These are phyloP conservation scores for Diaperis boleti DNA, from an alignment of 2,888 invertebrate species.

Conservation along the genomic window DNA sequence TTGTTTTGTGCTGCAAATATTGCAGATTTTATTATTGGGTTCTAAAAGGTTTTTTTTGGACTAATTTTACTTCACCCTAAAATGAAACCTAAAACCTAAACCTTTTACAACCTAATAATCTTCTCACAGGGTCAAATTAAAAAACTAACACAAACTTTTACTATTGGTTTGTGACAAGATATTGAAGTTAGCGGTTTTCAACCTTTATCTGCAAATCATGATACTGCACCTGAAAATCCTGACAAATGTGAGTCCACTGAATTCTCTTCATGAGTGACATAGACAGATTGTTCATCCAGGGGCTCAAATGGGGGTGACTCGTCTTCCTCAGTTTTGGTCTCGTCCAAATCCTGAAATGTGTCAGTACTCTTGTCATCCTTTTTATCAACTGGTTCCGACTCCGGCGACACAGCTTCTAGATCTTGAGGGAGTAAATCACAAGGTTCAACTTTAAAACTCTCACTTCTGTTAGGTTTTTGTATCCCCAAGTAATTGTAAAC, in stretches of 20 bases:
- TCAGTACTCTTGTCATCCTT: conserved; percentile 49
- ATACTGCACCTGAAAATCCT: conserved; percentile 67
- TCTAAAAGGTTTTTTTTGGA: too few relatives aligned
- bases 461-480: conserved; percentile 72
- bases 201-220: too few relatives aligned
- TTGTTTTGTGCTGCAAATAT: too few relatives aligned
- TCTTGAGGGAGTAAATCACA: conserved; percentile 77
- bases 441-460: conserved; percentile 39
- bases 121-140: too few relatives aligned
- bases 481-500: conserved; percentile 90
- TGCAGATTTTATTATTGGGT: too few relatives aligned
- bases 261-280: conserved; percentile 67
- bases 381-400: conserved; percentile 72
- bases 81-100: too few relatives aligned
- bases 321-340: conserved; percentile 71
- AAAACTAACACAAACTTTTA: too few relatives aligned
- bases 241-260: conserved; percentile 73
- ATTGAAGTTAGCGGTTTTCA: too few relatives aligned
- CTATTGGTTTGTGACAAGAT: too few relatives aligned
- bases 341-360: conserved; percentile 61
- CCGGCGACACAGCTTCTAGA: conserved; percentile 85
- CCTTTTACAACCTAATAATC: too few relatives aligned
- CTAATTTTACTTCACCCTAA: too few relatives aligned
- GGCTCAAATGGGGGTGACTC: conserved; percentile 78
- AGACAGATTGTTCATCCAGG: conserved; percentile 64